Percentiles rank a stretch among this genome's conserved stretches.
phyloP scores from a whole-genome alignment of 2,888 invertebrate genomes.

The Eurytoma californica region DNA sequence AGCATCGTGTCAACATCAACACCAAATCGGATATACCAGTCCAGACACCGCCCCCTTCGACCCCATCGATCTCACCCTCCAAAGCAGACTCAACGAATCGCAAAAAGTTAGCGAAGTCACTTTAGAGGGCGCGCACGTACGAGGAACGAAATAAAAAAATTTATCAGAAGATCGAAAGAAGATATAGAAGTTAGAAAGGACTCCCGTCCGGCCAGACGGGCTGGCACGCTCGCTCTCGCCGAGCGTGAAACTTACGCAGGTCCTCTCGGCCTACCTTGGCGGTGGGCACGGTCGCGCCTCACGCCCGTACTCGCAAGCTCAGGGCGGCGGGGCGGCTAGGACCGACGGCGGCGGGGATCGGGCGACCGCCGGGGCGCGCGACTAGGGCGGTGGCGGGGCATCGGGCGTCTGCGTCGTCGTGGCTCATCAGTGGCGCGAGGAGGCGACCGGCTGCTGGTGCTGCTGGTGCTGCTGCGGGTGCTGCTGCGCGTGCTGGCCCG shows the following conservation, averaged over 20 bases:
- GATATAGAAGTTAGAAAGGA: constrained; percentile 41
- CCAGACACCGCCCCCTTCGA: too few relatives aligned
- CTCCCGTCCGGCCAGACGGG: not conserved
- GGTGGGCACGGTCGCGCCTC: not conserved
- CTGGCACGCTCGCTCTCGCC: constrained; percentile 4
- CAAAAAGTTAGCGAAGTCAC: not conserved
- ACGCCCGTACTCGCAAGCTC: not conserved
- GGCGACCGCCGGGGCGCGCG: not conserved
- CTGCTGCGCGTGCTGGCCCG: constrained; percentile 62
- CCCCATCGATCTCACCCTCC: not conserved
- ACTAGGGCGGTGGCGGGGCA: constrained; percentile 3
- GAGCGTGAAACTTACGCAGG: constrained; percentile 84
- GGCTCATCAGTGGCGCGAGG: constrained; percentile 32
- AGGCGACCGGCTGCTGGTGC: constrained; percentile 23
- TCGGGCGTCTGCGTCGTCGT: not conserved
- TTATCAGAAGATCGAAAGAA: constrained; percentile 31
- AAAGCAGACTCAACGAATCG: not conserved
- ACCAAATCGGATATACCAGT: too few relatives aligned
- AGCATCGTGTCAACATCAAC: too few relatives aligned
- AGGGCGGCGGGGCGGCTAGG: not conserved
- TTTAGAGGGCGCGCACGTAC: too few relatives aligned
- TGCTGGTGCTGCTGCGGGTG: constrained; percentile 39
- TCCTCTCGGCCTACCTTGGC: constrained; percentile 81
- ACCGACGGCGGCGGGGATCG: not conserved
- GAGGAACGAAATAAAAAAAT: not conserved